Conservation (phyloP, 2,888 invertebrate genomes). For the Clitarchus hookeri region DNA sequence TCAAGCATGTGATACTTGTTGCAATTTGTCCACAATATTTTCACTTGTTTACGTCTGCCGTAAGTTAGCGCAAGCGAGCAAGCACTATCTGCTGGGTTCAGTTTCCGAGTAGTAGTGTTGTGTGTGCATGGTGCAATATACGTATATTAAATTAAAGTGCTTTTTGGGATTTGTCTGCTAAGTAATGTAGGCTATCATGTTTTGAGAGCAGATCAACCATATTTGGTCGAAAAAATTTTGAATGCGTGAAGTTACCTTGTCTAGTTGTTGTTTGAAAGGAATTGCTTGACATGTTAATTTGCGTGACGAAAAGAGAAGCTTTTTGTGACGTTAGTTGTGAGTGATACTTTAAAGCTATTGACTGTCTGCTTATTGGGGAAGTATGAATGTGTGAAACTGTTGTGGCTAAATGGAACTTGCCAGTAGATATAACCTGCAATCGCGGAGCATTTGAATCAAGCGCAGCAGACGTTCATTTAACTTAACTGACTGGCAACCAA, state of each 20-base stretch:
- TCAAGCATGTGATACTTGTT: background rate
- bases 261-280: background rate
- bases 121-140: conserved; percentile 7
- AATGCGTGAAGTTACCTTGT: no score
- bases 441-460: no score
- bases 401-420: no score
- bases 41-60: background rate
- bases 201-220: background rate
- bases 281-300: background rate
- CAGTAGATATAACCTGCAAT: no score
- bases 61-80: background rate
- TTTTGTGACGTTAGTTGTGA: background rate
- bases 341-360: background rate
- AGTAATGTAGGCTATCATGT: background rate
- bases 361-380: background rate
- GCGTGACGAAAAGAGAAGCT: background rate
- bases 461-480: no score
- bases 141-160: background rate
- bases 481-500: no score
- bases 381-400: no score
- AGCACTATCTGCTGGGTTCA: background rate
- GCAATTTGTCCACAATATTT: background rate
- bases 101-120: background rate
- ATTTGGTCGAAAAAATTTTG: background rate
- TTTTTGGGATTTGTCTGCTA: background rate